Base-by-base conservation (phyloP, 2,888 invertebrate species). In the Caenorhabditis doughertyi region DNA sequence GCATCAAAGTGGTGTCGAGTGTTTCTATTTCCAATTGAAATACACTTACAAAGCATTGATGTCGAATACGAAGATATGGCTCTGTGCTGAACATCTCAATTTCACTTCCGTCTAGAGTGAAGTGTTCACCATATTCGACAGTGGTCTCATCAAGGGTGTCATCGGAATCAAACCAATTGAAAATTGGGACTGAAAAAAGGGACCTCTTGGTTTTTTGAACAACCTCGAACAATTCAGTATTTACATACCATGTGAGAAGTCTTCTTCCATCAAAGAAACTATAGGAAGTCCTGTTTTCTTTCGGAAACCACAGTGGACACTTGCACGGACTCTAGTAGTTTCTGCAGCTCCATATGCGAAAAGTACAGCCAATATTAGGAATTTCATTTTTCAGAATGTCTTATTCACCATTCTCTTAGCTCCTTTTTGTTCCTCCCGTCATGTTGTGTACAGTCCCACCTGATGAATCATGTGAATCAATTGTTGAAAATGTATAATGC, bases 21-120 rank as follows among this genome's bases (percentile, higher is more conserved):
- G 0, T 18, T 58, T 39, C 23, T 2, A 5, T 56, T 9, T 32
- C 8, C 35, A 7, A 56, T 23, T 25, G n/a, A 32, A 23, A 23
- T 2, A 39, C 42, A 71, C 81, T 76, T 27, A 81, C 81, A 60
- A 72, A 77, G 55, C 81, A 81, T 3, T 18, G n/a, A 23, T 81
- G 81, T 9, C 29, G 9, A 18, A 81, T 64, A 3, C 23, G 62
- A 27, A 81, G 67, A 44, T 81, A 81, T 3, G 77, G 81, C 27
- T 81, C 81, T 13, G 72, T 56, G 47, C 72, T 71, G 67, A 74
- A 70, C 2, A 81, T 27, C 47, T 81, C 81, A 9, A 71, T 25
- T 18, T 76, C 77, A 32, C 39, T 47, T 13, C 81, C 81, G 16
- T 76, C 77, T 39, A 81, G 13, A 0, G 76, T 76, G 44, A 81